Conservation (phyloP, 2,888 invertebrate species). For the Odontothrips loti region DNA sequence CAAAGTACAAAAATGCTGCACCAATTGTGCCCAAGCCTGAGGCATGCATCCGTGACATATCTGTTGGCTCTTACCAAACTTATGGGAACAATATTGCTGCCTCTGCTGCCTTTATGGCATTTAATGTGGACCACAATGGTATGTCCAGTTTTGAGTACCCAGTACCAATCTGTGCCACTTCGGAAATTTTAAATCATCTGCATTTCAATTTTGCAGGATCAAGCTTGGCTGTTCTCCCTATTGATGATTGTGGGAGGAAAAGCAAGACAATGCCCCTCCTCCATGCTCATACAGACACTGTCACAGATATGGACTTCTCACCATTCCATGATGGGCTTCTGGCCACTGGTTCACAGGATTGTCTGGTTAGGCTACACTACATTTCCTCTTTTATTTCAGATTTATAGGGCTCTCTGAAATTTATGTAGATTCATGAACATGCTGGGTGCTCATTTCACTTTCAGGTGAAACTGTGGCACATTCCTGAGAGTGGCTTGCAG, state of each 20-base stretch:
- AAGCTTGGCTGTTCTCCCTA: slow-evolving; percentile 80
- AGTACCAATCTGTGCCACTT: too few relatives aligned
- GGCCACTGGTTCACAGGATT: slow-evolving; percentile 86
- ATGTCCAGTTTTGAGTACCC: slow-evolving; percentile 36
- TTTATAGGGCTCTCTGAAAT: slow-evolving; percentile 19
- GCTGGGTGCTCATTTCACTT: slow-evolving; percentile 36
- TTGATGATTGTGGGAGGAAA: slow-evolving; percentile 84
- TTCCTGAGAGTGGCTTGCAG: slow-evolving; percentile 74
- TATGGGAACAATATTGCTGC: slow-evolving; percentile 94
- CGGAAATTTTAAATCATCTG: slow-evolving; percentile 27
- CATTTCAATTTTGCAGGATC: slow-evolving; percentile 57
- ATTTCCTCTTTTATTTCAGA: neutral
- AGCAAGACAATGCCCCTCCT: slow-evolving; percentile 82
- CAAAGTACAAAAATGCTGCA: slow-evolving; percentile 96
- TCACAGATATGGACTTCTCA: slow-evolving; percentile 92
- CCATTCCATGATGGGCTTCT: slow-evolving; percentile 91
- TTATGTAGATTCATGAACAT: neutral
- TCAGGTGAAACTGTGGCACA: slow-evolving; percentile 85
- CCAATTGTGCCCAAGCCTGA: slow-evolving; percentile 94
- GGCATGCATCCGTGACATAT: slow-evolving; percentile 78
- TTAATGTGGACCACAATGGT: slow-evolving; percentile 89
- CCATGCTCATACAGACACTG: slow-evolving; percentile 82
- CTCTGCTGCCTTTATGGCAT: slow-evolving; percentile 89
- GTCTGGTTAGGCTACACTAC: slow-evolving; percentile 55
- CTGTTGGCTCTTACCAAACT: slow-evolving; percentile 88